Base-by-base conservation (phyloP, 2,113 vertebrate species). In the Caranx melampygus region DNA sequence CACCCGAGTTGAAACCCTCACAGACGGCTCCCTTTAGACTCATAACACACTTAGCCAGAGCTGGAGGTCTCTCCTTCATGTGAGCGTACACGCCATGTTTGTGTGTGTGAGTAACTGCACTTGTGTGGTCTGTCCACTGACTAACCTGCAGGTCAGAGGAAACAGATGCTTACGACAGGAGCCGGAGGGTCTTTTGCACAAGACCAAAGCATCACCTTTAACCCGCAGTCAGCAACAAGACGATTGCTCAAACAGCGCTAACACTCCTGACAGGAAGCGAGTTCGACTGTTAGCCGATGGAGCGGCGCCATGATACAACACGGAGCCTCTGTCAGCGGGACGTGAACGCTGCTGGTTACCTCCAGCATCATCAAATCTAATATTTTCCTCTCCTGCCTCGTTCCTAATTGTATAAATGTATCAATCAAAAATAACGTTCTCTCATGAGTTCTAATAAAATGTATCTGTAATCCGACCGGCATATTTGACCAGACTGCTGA, bases 161-260 rank as follows among this genome's bases (percentile, higher is more conserved):
- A 91, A 84, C 87, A 82, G 84, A 88, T 86, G 86, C 75, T 85
- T 34, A 79, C 77, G 54, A 45, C 66, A 73, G 82, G 7, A 21
- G 58, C 49, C 8, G 2, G 18, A 12, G 66, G 15, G 18, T 1
- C 1, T 26, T 69, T 88, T 87, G 62, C 54, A 72, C 86, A 87
- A 88, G 72, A 88, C 75, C 70, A 20, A 65, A 75, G 44, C 63
- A 77, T 75, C 60, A 69, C 71, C 26, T 6, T 6, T n/a, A 37
- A 78, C 80, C 78, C 79, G 33, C 87, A 83, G 51, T 62, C 75
- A 26, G 72, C 44, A 54, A 51, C 42, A 0, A 49, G 37, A 15
- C 71, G 37, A 47, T 90, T 89, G 65, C 79, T 68, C 76, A 87
- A n/a, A 83, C 72, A 40, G 65, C 20, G 3, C 57, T 60, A 49